Evolutionary conservation across 2,113 vertebrate genomes (phyloP).

Genomic region (Equus quagga): DNA sequence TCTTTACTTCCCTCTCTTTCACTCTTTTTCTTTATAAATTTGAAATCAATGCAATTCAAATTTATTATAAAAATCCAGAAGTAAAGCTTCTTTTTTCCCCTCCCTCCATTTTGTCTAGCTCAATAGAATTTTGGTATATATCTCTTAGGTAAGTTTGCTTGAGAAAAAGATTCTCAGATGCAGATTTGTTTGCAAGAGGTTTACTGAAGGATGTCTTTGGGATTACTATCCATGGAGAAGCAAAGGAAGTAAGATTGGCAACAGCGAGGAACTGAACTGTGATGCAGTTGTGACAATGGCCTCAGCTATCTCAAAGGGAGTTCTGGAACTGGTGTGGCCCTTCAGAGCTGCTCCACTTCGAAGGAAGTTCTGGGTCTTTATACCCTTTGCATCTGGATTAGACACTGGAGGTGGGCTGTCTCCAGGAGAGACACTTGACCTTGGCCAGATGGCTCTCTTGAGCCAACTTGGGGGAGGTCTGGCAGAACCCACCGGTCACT

Average conservation of each 20-base stretch:
- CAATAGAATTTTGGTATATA: neutral
- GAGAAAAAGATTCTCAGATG: neutral
- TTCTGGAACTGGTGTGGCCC: neutral
- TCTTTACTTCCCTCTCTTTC: neutral
- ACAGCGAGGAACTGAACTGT: neutral
- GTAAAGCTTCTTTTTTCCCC: neutral
- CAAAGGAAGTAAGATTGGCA: neutral
- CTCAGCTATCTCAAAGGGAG: neutral
- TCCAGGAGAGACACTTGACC: neutral
- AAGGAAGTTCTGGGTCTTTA: neutral
- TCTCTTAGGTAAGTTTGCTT: neutral
- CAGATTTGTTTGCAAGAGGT: conserved; percentile 16
- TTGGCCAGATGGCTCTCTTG: neutral
- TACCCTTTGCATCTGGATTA: neutral
- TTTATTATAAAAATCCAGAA: conserved; percentile 18
- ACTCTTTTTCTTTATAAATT: conserved; percentile 24
- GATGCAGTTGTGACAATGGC: neutral
- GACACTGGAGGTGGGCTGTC: neutral
- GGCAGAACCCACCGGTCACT: neutral
- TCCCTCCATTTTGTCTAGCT: neutral
- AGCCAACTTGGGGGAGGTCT: neutral
- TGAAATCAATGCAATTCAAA: conserved; percentile 18
- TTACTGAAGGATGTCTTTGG: neutral
- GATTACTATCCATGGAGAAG: neutral
- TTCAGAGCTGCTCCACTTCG: neutral